Evolutionary conservation across 2,113 vertebrate species (phyloP).

Genomic region (Poicephalus gulielmi): DNA sequence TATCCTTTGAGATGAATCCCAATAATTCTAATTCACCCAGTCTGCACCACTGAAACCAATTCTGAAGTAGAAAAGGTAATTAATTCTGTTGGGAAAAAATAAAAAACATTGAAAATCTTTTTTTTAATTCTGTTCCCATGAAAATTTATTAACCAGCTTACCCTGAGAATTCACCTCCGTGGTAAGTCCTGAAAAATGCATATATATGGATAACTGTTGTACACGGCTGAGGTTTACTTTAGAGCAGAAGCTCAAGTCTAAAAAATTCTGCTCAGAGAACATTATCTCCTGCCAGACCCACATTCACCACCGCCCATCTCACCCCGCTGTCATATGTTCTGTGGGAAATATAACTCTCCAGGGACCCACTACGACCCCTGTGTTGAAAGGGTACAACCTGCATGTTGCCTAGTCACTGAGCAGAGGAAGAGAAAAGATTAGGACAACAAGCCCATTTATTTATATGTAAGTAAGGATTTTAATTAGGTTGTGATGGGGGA

Average conservation of each 20-base stretch:
- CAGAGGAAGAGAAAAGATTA: background rate
- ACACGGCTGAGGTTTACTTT: background rate
- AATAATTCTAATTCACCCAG: background rate
- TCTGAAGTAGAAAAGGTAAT: background rate
- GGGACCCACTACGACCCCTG: background rate
- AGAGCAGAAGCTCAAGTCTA: background rate
- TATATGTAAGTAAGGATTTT: background rate
- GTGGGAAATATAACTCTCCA: background rate
- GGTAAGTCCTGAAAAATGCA: background rate
- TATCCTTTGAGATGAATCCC: background rate
- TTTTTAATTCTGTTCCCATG: background rate
- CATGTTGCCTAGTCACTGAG: accelerated
- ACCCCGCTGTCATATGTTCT: accelerated
- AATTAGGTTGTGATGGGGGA: background rate
- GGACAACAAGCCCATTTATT: background rate
- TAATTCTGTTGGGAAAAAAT: background rate
- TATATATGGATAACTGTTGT: background rate
- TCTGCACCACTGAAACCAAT: background rate
- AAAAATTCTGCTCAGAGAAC: background rate
- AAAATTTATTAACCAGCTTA: background rate
- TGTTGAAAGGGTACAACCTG: background rate
- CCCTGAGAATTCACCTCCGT: background rate
- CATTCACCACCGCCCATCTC: background rate
- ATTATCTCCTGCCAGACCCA: too few relatives aligned
- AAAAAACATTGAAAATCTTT: background rate